These are phyloP conservation scores for Agapornis roseicollis DNA, from an alignment of 2,113 vertebrate genomes.

Conservation along the genomic window DNA sequence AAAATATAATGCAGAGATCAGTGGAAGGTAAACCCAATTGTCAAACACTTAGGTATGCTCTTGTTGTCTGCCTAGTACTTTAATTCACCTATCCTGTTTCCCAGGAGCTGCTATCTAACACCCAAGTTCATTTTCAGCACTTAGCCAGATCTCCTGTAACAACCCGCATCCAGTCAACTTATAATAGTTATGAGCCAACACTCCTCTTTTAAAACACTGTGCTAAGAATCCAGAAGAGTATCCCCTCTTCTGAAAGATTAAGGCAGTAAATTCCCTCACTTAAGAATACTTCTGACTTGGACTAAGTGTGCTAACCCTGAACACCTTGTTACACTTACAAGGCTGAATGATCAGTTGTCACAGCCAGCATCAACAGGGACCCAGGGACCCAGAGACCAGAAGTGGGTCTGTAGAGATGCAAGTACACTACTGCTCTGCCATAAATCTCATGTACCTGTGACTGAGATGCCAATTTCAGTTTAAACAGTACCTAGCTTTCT, in stretches of 20 bases:
- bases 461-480: neutral
- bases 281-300: neutral
- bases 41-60: neutral
- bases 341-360: neutral
- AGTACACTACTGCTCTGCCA: neutral
- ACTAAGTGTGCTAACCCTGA: neutral
- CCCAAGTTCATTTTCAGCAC: neutral
- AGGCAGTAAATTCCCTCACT: neutral
- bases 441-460: neutral
- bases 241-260: neutral
- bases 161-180: neutral
- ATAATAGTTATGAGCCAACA: neutral
- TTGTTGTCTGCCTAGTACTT: neutral
- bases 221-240: neutral
- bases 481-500: neutral
- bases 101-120: neutral
- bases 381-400: neutral
- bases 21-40: neutral
- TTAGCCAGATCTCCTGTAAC: neutral
- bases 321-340: neutral
- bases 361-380: neutral
- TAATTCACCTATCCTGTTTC: neutral
- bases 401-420: neutral
- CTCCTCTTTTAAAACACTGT: neutral
- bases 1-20: neutral